These are phyloP conservation scores for Puma concolor DNA, from an alignment of 2,113 vertebrate genomes.

Conservation along the genomic window DNA sequence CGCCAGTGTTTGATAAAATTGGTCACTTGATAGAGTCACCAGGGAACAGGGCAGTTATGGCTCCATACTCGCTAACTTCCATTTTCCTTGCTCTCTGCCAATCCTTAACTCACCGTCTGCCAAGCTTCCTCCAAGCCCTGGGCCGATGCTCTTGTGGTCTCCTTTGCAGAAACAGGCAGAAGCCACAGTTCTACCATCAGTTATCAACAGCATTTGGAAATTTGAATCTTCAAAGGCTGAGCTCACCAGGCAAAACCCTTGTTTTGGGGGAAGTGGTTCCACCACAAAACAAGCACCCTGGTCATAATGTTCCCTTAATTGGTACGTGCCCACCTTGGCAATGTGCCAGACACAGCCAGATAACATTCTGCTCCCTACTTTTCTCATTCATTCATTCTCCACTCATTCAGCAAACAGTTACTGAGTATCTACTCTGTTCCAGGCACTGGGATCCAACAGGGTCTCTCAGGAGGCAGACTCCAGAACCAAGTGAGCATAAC, in stretches of 20 bases:
- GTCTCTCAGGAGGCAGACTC: background rate
- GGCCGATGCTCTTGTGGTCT: background rate
- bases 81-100: constrained; percentile 69
- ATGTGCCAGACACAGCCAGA: background rate
- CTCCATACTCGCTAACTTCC: constrained; percentile 42
- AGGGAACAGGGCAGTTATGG: background rate
- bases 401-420: background rate
- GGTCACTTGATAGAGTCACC: constrained; percentile 53
- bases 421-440: background rate
- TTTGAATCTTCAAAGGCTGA: constrained; percentile 27
- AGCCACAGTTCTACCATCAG: constrained; percentile 18
- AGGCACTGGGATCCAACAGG: background rate
- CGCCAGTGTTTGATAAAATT: constrained; percentile 16
- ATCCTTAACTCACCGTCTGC: constrained; percentile 52
- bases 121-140: constrained; percentile 57
- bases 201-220: constrained; percentile 33
- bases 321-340: background rate
- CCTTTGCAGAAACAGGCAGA: background rate
- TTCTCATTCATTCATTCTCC: background rate
- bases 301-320: background rate
- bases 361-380: background rate
- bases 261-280: background rate
- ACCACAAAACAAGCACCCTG: background rate
- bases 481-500: background rate
- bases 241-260: constrained; percentile 6